Percentiles rank a stretch among this genome's conserved stretches.
Evolutionary conservation across 1,140 invertebrate genomes (phyloP).

Genomic region (Drosophila azteca): DNA sequence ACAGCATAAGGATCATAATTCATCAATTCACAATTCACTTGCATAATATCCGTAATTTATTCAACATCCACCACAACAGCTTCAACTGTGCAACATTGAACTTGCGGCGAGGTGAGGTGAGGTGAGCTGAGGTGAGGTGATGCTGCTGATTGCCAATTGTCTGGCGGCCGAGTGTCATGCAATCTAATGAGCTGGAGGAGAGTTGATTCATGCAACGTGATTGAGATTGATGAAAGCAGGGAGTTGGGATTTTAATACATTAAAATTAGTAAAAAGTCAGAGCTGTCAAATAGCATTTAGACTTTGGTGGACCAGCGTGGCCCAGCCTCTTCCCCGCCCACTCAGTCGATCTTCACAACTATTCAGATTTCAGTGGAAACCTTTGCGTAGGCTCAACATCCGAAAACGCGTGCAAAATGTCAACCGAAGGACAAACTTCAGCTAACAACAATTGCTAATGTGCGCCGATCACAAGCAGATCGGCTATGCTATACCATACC

Average conservation of each 20-base stretch:
- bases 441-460: slow-evolving; percentile 65
- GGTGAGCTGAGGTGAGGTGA: too few relatives aligned
- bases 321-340: slow-evolving; percentile 28
- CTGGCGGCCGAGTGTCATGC: slow-evolving; percentile 36
- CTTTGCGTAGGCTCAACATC: slow-evolving; percentile 54
- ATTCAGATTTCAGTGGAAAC: slow-evolving; percentile 16
- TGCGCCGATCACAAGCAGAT: slow-evolving; percentile 72
- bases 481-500: slow-evolving; percentile 11
- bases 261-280: slow-evolving; percentile 23
- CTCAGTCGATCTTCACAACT: slow-evolving; percentile 7
- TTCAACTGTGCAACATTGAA: slow-evolving; percentile 40
- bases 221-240: slow-evolving; percentile 5
- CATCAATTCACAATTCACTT: neutral
- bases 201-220: slow-evolving; percentile 24
- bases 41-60: slow-evolving; percentile 21
- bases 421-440: slow-evolving; percentile 77
- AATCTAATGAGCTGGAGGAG: slow-evolving; percentile 57
- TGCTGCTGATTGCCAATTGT: slow-evolving; percentile 28
- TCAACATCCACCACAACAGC: slow-evolving; percentile 5
- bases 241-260: neutral
- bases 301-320: slow-evolving; percentile 16
- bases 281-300: slow-evolving; percentile 27
- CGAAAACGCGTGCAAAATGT: slow-evolving; percentile 73
- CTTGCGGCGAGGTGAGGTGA: slow-evolving; percentile 41
- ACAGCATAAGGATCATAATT: slow-evolving; percentile 44